Percentiles rank a stretch among this genome's conserved stretches.
Evolutionary conservation across 2,888 invertebrate species (phyloP).

Genomic region (Polydesmus complanatus): DNA sequence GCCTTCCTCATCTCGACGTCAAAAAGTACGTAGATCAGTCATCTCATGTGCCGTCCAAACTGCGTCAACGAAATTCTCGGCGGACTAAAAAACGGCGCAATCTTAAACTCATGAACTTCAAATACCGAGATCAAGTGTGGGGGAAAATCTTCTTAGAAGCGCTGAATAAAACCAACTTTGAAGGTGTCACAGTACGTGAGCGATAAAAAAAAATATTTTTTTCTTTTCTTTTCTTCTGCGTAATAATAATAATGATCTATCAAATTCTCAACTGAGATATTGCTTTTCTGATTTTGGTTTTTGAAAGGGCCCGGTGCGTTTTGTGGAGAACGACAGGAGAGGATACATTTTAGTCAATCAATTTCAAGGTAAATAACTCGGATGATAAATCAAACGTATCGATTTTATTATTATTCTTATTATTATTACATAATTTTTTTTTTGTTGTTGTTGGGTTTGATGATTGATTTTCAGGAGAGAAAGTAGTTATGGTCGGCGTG

Average conservation of each 20-base stretch:
- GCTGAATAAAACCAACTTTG: conserved; percentile 79
- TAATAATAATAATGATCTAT: neutral
- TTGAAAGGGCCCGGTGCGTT: conserved; percentile 80
- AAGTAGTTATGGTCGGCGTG: conserved; percentile 71
- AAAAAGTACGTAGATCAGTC: neutral
- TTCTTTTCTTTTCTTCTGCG: neutral
- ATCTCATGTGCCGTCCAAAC: neutral
- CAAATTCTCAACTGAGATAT: neutral
- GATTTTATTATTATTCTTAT: neutral
- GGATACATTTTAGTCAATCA: conserved; percentile 88
- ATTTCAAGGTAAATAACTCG: conserved; percentile 53
- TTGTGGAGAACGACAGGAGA: conserved; percentile 88
- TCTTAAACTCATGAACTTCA: conserved; percentile 20
- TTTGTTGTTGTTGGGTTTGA: neutral
- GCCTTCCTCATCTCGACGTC: neutral
- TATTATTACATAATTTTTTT: too few species aligned
- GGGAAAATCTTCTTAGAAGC: conserved; percentile 43
- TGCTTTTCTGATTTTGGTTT: conserved; percentile 18
- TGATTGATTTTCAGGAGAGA: conserved; percentile 24
- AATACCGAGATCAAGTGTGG: conserved; percentile 29
- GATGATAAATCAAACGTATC: neutral
- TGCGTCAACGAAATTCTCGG: neutral
- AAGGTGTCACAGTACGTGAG: conserved; percentile 63
- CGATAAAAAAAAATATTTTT: neutral
- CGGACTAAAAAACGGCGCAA: neutral